Evolutionary conservation across 92 coral and sea anemone genomes (phyloP).

Genomic region (Scolanthus callimorphus): DNA sequence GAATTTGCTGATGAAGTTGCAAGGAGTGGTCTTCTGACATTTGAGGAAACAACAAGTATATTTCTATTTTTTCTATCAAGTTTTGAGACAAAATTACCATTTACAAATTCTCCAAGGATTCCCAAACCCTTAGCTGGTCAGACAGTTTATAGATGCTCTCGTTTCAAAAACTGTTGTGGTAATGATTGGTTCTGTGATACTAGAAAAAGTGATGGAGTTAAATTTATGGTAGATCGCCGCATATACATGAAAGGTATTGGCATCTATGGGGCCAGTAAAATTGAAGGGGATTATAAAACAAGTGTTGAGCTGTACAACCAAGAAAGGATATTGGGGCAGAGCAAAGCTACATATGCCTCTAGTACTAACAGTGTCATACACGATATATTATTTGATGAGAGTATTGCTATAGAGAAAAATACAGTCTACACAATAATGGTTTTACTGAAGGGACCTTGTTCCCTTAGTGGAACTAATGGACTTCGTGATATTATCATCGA

Average conservation of each 20-base stretch:
- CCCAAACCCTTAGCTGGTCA: slow-evolving; percentile 34
- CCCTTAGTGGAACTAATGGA: slow-evolving; percentile 81
- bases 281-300: slow-evolving; percentile 63
- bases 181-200: slow-evolving; percentile 92
- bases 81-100: slow-evolving; percentile 54
- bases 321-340: slow-evolving; percentile 54
- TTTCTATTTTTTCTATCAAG: slow-evolving; percentile 75
- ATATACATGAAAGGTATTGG: slow-evolving; percentile 68
- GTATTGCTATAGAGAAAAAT: slow-evolving; percentile 53
- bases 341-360: slow-evolving; percentile 53
- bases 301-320: slow-evolving; percentile 52
- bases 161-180: slow-evolving; percentile 85
- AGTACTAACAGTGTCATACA: slow-evolving; percentile 48
- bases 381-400: slow-evolving; percentile 66
- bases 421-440: slow-evolving; percentile 60
- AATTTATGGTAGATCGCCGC: slow-evolving; percentile 63
- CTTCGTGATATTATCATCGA: slow-evolving; percentile 43
- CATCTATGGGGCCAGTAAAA: slow-evolving; percentile 71
- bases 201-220: slow-evolving; percentile 68
- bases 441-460: slow-evolving; percentile 64
- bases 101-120: slow-evolving; percentile 56
- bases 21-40: slow-evolving; percentile 58
- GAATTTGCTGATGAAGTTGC: slow-evolving; percentile 87
- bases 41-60: slow-evolving; percentile 65
- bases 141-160: slow-evolving; percentile 48